These are phyloP conservation scores for Sebastes schlegelii DNA, from an alignment of 2,113 vertebrate species.

Conservation along the genomic window DNA sequence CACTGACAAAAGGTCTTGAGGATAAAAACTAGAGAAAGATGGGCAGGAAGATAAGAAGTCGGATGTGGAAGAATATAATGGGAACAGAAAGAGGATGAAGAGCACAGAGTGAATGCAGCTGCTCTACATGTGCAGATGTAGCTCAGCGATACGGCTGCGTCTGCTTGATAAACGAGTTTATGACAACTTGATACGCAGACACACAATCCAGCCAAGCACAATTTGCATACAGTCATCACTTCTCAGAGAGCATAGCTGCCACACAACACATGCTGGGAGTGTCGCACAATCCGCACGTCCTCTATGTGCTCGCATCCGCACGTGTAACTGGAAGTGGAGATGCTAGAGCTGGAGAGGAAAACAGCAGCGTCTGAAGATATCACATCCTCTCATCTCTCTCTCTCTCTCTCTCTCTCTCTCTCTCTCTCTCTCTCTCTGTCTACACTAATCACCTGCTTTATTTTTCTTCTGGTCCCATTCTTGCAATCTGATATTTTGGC, in stretches of 20 bases:
- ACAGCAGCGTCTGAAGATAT: slow-evolving; percentile 52
- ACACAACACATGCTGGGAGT: slow-evolving; percentile 40
- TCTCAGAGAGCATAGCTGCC: slow-evolving; percentile 62
- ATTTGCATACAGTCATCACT: slow-evolving; percentile 77
- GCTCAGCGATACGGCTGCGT: slow-evolving; percentile 39
- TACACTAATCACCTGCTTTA: slow-evolving; percentile 77
- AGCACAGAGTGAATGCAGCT: not conserved
- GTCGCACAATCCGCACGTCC: slow-evolving; percentile 27
- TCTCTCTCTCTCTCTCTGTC: slow-evolving; percentile 38
- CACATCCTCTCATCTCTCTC: slow-evolving; percentile 61
- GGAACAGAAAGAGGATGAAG: slow-evolving; percentile 31
- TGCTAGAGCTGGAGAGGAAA: slow-evolving; percentile 46
- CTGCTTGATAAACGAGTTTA: slow-evolving; percentile 60
- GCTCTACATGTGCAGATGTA: slow-evolving; percentile 45
- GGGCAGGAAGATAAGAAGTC: slow-evolving; percentile 5
- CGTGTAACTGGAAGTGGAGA: slow-evolving; percentile 57
- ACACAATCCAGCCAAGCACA: slow-evolving; percentile 26
- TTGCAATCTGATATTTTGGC: slow-evolving; percentile 75
- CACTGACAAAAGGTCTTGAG: slow-evolving; percentile 5
- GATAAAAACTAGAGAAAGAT: slow-evolving; percentile 19
- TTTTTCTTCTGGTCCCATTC: slow-evolving; percentile 68
- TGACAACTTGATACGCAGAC: slow-evolving; percentile 60
- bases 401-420: slow-evolving; percentile 5
- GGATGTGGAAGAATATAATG: not conserved
- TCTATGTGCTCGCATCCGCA: slow-evolving; percentile 40